These are phyloP conservation scores for Chrosomus eos DNA, from an alignment of 2,797 vertebrate species.

Conservation along the genomic window DNA sequence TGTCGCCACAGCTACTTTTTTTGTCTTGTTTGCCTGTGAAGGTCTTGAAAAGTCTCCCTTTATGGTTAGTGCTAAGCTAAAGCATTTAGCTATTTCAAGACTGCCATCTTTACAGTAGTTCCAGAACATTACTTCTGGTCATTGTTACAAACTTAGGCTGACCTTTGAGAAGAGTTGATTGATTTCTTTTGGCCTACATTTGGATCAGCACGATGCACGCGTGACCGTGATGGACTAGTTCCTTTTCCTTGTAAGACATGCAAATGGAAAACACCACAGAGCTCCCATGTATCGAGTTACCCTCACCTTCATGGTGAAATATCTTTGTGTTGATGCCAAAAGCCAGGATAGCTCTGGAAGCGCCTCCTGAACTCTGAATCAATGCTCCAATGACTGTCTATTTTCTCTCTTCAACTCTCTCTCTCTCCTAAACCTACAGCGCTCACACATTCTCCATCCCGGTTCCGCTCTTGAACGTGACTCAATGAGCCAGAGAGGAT, in stretches of 20 bases:
- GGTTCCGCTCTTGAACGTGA: constrained; percentile 48
- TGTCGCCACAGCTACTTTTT: background rate
- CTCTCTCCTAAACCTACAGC: constrained; percentile 37
- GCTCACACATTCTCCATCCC: constrained; percentile 15
- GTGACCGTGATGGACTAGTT: constrained; percentile 36
- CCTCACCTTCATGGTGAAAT: constrained; percentile 52
- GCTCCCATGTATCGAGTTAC: constrained; percentile 45
- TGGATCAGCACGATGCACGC: constrained; percentile 10
- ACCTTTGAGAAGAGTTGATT: constrained; percentile 44
- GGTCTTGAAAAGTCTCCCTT: background rate
- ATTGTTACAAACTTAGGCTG: constrained; percentile 44
- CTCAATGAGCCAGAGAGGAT: constrained; percentile 60
- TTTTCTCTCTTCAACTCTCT: constrained; percentile 38
- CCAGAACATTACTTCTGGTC: constrained; percentile 34
- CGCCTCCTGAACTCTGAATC: constrained; percentile 26
- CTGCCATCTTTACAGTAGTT: constrained; percentile 17
- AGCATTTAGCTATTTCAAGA: constrained; percentile 7
- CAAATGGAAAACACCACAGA: constrained; percentile 49
- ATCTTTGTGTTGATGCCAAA: constrained; percentile 44
- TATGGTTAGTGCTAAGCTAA: background rate
- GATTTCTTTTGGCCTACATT: constrained; percentile 45
- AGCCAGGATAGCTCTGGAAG: constrained; percentile 37
- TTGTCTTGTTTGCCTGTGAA: background rate
- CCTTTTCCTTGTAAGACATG: constrained; percentile 40
- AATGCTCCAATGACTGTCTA: constrained; percentile 19